A percentile compares a stretch with the other conserved stretches of the same genome.
phyloP scores from a whole-genome alignment of 2,113 vertebrate species.

The Acrocephalus kingi region DNA sequence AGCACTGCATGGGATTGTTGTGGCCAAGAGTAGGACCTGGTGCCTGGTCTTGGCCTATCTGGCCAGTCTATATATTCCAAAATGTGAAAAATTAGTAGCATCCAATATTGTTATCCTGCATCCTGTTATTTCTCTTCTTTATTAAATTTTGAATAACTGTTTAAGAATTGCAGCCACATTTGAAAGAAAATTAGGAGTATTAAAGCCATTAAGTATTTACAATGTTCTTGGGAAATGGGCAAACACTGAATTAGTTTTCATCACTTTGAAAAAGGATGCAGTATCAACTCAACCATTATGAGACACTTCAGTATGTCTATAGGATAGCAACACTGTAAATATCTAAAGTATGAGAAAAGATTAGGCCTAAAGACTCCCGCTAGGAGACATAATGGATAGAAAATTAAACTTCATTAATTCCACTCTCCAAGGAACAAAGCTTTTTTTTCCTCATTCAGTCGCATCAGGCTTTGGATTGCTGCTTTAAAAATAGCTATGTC shows the following conservation, averaged over 20 bases:
- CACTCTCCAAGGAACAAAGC: neutral
- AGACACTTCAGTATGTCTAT: neutral
- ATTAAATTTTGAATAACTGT: neutral
- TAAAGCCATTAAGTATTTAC: neutral
- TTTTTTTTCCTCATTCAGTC: neutral
- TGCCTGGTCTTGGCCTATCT: neutral
- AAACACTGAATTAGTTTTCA: neutral
- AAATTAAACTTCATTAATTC: neutral
- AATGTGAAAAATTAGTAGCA: neutral
- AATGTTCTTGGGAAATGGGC: neutral
- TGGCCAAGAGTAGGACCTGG: neutral
- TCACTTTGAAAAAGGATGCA: neutral
- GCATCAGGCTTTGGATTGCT: neutral
- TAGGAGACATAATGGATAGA: neutral
- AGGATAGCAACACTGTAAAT: neutral
- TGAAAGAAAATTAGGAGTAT: neutral
- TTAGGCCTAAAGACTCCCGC: neutral
- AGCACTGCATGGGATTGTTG: neutral
- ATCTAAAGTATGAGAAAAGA: neutral
- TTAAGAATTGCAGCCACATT: neutral
- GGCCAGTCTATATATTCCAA: neutral
- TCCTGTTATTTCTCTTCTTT: neutral
- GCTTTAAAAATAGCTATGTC: neutral
- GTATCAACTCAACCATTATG: neutral
- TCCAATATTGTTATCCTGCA: neutral